phyloP scores from a whole-genome alignment of 2,888 invertebrate genomes.

The Brassicogethes aeneus region DNA sequence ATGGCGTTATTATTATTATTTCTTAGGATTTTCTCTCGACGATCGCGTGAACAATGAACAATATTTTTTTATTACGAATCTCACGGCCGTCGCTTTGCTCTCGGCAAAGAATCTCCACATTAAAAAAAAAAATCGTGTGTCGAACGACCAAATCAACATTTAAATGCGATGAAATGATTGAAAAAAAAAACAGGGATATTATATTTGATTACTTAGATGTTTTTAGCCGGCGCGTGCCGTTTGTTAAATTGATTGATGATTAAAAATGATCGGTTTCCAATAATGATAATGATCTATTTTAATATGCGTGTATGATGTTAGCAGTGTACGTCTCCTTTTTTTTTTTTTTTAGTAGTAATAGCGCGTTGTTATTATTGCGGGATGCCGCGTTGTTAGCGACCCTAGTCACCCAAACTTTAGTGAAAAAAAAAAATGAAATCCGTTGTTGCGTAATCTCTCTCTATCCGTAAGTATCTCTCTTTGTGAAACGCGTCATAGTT shows the following conservation, averaged over 20 bases:
- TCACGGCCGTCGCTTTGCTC: no score
- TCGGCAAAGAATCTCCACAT: no score
- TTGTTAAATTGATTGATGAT: conserved; percentile 2
- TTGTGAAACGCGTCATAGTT: no score
- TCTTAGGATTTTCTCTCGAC: conserved; percentile 4
- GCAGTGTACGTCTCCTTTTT: conserved; percentile 41
- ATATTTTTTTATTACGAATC: no score
- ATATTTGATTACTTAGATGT: conserved; percentile 18
- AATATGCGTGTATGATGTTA: conserved; percentile 42
- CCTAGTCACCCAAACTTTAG: conserved; percentile 44
- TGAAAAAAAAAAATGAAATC: no score
- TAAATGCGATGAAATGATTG: no score
- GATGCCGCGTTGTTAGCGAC: conserved; percentile 43
- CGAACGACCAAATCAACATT: conserved; percentile 38
- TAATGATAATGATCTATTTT: conserved; percentile 38
- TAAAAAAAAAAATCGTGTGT: no score
- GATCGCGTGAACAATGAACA: no score
- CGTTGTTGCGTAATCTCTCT: not conserved
- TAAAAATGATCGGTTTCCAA: not conserved
- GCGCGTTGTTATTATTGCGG: conserved; percentile 41
- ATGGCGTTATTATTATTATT: conserved; percentile 15
- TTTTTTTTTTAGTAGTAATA: no score
- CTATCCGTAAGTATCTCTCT: no score
- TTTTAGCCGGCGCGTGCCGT: not conserved
- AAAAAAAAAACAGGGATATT: conserved; percentile 31